Percentiles rank a stretch among this genome's conserved stretches.
Conservation (phyloP, 2,888 invertebrate species). For the Cephonodes hylas region DNA sequence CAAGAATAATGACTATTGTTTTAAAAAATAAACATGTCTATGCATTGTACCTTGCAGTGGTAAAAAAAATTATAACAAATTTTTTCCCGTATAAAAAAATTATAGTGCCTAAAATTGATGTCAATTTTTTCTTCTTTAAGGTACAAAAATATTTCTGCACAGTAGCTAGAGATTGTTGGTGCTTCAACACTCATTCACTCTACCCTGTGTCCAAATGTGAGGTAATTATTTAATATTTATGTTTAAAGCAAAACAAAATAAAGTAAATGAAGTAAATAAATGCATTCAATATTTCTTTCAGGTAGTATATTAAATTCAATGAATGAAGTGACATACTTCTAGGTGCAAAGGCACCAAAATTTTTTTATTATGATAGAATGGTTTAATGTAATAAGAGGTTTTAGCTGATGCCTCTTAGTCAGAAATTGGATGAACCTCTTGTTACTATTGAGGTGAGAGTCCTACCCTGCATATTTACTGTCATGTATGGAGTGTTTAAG, state of each 20-base stretch:
- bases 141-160: slow-evolving; percentile 15
- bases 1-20: too few relatives aligned
- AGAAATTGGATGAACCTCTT: slow-evolving; percentile 80
- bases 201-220: not conserved
- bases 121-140: too few relatives aligned
- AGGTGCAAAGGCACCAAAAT: slow-evolving; percentile 72
- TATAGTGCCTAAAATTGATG: too few relatives aligned
- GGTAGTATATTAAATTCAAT: slow-evolving; percentile 60
- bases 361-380: slow-evolving; percentile 75
- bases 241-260: not conserved
- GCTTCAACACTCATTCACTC: slow-evolving; percentile 27
- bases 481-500: not conserved
- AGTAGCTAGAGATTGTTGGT: slow-evolving; percentile 26
- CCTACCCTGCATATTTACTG: slow-evolving; percentile 11
- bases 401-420: slow-evolving; percentile 81
- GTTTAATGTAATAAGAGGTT: slow-evolving; percentile 73
- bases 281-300: slow-evolving; percentile 48
- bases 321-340: slow-evolving; percentile 61
- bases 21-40: too few relatives aligned
- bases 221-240: not conserved
- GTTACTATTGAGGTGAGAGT: slow-evolving; percentile 79
- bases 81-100: too few relatives aligned
- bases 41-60: too few relatives aligned
- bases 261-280: slow-evolving; percentile 22
- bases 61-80: too few relatives aligned